Base-by-base conservation (phyloP, 1,140 invertebrate species). In the Brachionus calyciflorus region DNA sequence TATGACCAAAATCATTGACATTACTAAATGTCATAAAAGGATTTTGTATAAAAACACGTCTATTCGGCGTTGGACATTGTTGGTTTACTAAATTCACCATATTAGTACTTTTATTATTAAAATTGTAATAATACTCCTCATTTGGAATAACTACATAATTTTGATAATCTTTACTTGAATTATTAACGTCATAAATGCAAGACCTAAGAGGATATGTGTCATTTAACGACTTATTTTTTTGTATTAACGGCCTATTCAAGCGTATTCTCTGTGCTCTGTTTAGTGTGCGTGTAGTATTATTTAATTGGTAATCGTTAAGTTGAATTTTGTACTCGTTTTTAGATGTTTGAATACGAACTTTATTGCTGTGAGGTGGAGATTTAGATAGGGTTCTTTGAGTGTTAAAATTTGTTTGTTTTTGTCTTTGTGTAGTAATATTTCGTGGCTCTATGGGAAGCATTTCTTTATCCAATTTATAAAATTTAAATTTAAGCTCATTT, bases 381-480 rank as follows among this genome's bases (percentile, higher is more conserved):
- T 17, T 44, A 2, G 37, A 21, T 28, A n/a, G 0, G 12, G 33
- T 5, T 37, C 9, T 37, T 37, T n/a, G 55, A 65, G 60, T 44
- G 1, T 14, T 65, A 28, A 65, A 65, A 9, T 37, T 10, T 4
- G 21, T 65, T 0, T 46, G 41, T 26, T 14, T 44, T 46, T 46
- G 44, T 46, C 14, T 46, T 46, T 46, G 44, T 37, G 33, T 37
- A 3, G 14, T 17, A 7, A 7, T 14, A 46, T 4, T 5, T 46
- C 44, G 5, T 1, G 37, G n/a, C 9, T 9, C 40, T 4, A 37
- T 17, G 7, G 60, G 40, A 37, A 65, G 40, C 37, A 44, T 24
- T 65, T 65, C 60, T 46, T 65, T 65, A 24, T 65, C 60, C 6
- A 65, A 28, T 21, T 65, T 65, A 41, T 65, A 65, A 28, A 65